Conservation (phyloP, 2,113 vertebrate genomes). For the Balaeniceps rex region DNA sequence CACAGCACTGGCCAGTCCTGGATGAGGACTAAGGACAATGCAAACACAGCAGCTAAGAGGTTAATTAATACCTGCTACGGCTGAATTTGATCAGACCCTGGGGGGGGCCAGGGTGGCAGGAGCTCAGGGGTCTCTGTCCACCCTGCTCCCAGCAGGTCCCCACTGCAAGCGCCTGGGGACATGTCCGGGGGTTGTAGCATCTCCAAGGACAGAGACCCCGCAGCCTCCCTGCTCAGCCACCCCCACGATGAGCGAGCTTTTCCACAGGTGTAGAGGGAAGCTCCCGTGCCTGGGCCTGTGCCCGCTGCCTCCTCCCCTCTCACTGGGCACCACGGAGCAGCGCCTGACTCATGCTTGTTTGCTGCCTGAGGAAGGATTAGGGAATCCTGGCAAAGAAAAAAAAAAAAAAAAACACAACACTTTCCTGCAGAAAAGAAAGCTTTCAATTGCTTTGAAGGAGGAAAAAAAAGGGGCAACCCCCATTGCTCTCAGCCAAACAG, state of each 20-base stretch:
- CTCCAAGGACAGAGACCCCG: too few species aligned
- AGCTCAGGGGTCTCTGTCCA: background rate
- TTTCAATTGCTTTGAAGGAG: background rate
- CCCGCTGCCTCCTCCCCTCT: background rate
- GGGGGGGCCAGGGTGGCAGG: background rate
- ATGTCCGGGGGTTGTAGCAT: fast-evolving
- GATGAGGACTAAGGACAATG: background rate
- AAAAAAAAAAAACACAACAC: too few species aligned
- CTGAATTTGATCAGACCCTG: too few species aligned
- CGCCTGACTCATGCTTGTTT: fast-evolving
- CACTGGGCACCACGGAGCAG: background rate
- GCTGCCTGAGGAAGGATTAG: background rate
- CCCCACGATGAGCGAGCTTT: too few species aligned
- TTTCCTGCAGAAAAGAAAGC: background rate
- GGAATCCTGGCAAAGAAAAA: background rate
- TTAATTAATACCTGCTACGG: background rate
- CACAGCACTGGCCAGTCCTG: background rate
- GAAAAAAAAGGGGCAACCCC: background rate
- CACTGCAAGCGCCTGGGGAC: background rate
- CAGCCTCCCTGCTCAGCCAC: background rate
- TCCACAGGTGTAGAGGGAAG: background rate
- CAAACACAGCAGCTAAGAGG: background rate
- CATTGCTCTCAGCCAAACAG: background rate
- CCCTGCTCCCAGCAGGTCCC: background rate
- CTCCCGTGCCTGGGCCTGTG: too few species aligned